A percentile compares a stretch with the other conserved stretches of the same genome.
Evolutionary conservation across 2,113 vertebrate species (phyloP).

Genomic region (Eulemur rufifrons): DNA sequence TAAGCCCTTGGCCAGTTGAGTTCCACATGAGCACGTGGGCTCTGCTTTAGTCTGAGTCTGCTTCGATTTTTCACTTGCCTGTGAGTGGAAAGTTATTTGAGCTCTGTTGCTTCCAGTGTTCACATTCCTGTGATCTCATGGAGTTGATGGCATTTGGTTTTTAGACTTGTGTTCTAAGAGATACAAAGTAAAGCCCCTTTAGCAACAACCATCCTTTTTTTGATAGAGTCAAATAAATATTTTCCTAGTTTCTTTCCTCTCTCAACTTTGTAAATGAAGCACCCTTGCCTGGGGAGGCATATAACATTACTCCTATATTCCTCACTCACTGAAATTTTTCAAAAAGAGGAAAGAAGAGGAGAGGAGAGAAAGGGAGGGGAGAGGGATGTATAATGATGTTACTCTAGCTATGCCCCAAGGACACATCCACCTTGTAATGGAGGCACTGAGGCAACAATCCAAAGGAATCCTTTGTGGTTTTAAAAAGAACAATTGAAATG

Average conservation of each 20-base stretch:
- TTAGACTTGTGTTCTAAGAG: slow-evolving; percentile 23
- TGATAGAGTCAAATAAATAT: slow-evolving; percentile 47
- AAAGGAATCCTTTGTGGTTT: not conserved
- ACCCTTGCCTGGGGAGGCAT: slow-evolving; percentile 1
- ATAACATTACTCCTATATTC: not conserved
- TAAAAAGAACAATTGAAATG: not conserved
- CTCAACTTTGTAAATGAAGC: slow-evolving; percentile 51
- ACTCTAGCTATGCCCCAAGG: not conserved
- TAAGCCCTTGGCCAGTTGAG: not conserved
- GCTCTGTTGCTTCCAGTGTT: not conserved
- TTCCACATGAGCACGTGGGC: not conserved
- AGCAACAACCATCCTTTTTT: slow-evolving; percentile 2
- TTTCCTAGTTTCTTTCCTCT: slow-evolving; percentile 33
- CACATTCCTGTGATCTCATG: not conserved
- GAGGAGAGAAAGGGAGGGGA: too few relatives aligned
- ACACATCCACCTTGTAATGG: not conserved
- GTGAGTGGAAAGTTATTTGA: not conserved
- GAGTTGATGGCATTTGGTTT: not conserved
- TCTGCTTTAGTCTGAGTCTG: not conserved
- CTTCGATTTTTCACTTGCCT: not conserved
- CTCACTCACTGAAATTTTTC: not conserved
- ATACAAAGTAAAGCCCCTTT: slow-evolving; percentile 14
- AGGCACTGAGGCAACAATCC: not conserved
- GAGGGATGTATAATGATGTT: not conserved
- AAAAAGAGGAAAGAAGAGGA: not conserved